A percentile compares a stretch with the other conserved stretches of the same genome.
Evolutionary conservation across 2,888 invertebrate species (phyloP).

Genomic region (Platycnemis pennipes): DNA sequence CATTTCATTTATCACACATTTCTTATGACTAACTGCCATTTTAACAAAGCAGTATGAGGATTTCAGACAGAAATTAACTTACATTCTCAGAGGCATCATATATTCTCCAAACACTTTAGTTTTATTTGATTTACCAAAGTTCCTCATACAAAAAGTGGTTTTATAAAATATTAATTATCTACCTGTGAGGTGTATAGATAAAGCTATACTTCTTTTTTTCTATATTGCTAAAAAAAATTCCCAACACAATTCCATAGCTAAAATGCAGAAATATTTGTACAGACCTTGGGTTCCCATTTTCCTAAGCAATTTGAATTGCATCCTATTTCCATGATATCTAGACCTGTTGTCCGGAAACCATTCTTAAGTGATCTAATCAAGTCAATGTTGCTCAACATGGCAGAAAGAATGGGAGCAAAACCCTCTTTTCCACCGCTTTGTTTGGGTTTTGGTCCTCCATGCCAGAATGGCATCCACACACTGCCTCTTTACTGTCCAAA

Average conservation of each 20-base stretch:
- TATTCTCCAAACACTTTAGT: too few relatives aligned
- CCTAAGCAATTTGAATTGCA: too few relatives aligned
- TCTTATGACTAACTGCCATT: too few relatives aligned
- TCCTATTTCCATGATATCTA: neutral
- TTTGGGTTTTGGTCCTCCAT: neutral
- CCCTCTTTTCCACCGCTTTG: neutral
- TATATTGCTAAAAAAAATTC: neutral
- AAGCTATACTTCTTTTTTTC: neutral
- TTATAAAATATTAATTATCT: too few relatives aligned
- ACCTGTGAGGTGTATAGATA: neutral
- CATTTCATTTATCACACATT: too few relatives aligned
- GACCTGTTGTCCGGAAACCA: neutral
- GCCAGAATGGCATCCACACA: neutral
- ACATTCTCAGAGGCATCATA: too few relatives aligned
- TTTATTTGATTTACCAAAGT: too few relatives aligned
- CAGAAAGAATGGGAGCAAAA: neutral
- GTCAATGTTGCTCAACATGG: neutral
- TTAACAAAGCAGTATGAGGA: too few relatives aligned
- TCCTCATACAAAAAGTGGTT: too few relatives aligned
- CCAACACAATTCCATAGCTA: neutral
- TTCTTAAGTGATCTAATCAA: neutral
- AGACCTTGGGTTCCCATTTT: too few relatives aligned
- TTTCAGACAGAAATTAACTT: too few relatives aligned
- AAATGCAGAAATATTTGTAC: neutral
- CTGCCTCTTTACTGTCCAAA: neutral